A percentile compares a stretch with the other conserved stretches of the same genome.
These are phyloP conservation scores for Eupithecia abbreviata DNA, from an alignment of 2,888 invertebrate species.

Conservation along the genomic window DNA sequence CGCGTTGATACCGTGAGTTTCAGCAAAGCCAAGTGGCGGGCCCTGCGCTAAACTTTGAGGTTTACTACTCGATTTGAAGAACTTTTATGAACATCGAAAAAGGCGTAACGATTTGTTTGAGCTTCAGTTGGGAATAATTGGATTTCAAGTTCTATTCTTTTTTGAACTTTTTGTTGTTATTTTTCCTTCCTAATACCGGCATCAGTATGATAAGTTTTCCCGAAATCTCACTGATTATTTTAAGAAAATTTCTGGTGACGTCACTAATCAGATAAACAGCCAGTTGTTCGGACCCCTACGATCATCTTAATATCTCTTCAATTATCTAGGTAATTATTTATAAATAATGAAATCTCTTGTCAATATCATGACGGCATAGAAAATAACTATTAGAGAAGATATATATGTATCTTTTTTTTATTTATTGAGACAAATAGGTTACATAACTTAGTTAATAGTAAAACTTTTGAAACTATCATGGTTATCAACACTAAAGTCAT, in stretches of 20 bases:
- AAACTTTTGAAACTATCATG: no score
- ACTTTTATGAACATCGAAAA: constrained; percentile 62
- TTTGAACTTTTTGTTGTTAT: constrained; percentile 6
- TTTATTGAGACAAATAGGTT: no score
- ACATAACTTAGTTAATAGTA: no score
- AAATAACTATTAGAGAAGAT: no score
- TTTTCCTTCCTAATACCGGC: background rate
- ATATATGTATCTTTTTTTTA: no score
- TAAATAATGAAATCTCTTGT: background rate
- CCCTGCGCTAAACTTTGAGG: constrained; percentile 55
- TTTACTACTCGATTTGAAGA: constrained; percentile 60
- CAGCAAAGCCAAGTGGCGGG: constrained; percentile 59
- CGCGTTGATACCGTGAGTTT: constrained; percentile 60
- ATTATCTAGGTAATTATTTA: background rate
- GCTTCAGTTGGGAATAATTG: constrained; percentile 45
- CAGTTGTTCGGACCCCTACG: background rate
- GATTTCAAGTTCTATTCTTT: constrained; percentile 36
- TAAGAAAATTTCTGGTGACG: background rate
- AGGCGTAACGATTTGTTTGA: constrained; percentile 54
- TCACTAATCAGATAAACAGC: background rate
- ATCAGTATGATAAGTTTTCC: background rate
- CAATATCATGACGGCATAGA: background rate
- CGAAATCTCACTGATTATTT: background rate
- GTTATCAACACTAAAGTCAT: no score
- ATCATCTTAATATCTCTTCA: no score